Evolutionary conservation across 2,113 vertebrate species (phyloP).

Genomic region (Oxyruncus cristatus): DNA sequence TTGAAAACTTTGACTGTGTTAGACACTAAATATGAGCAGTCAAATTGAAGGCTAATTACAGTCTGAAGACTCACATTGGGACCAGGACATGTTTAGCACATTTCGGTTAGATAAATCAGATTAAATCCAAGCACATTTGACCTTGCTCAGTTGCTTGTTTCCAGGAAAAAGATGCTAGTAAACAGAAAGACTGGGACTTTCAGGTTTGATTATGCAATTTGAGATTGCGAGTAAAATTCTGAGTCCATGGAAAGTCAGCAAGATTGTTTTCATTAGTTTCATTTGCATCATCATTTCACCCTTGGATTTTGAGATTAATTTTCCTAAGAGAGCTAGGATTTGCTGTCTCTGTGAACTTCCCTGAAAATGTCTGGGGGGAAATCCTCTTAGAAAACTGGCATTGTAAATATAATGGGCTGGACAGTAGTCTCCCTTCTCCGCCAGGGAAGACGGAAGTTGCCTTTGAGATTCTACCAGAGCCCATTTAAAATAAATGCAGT

Average conservation of each 20-base stretch:
- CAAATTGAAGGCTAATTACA: not conserved
- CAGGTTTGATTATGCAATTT: not conserved
- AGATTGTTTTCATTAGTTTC: not conserved
- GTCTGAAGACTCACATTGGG: not conserved
- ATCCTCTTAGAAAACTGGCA: not conserved
- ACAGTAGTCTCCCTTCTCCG: not conserved
- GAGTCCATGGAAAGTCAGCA: not conserved
- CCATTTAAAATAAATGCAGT: not conserved
- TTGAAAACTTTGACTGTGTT: not conserved
- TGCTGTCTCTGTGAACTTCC: not conserved
- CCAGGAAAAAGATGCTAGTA: not conserved
- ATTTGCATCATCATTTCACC: not conserved
- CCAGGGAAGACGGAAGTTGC: not conserved
- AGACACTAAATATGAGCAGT: not conserved
- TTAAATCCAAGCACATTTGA: not conserved
- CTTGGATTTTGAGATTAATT: constrained; percentile 13
- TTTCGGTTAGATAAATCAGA: not conserved
- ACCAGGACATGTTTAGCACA: not conserved
- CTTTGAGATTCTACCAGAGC: not conserved
- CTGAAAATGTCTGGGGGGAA: not conserved
- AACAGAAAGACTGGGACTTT: not conserved
- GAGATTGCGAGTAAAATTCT: not conserved
- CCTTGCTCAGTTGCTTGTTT: not conserved
- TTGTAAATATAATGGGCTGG: not conserved
- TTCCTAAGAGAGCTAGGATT: not conserved